Base-by-base conservation (phyloP, 2,113 vertebrate species). In the Dissostichus mawsoni region DNA sequence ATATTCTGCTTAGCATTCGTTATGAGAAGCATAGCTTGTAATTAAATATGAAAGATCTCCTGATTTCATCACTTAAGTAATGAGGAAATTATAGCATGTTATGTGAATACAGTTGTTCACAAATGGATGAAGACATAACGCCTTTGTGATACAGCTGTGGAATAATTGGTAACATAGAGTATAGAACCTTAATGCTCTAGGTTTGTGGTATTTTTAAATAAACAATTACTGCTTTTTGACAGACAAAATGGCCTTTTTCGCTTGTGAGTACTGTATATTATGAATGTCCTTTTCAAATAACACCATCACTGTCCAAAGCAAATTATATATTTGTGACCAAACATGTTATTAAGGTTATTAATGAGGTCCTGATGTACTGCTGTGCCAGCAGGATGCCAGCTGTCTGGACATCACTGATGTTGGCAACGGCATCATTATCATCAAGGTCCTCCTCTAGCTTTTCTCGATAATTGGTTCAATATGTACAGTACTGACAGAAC, bases 361-460 rank as follows among this genome's bases (percentile, higher is more conserved):
- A 87, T 90, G 83, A 90, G 76, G 77, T 84, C 73, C 75, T 86
- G 81, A 84, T 82, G 82, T 62, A 61, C 79, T 78, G 75, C 75
- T 76, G 83, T 87, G 83, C 85, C 81, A 87, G 80, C 81, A 88
- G 84, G 85, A 89, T 69, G 50, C 85, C 90, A 83, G 84, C 86
- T 86, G 84, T 72, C 83, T 74, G 81, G 70, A 85, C 87, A 75
- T 76, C 81, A 80, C 72, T 70, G 71, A 74, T 80, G 84, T 50
- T 74, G 86, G 82, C 85, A 83, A 56, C 79, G 59, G 80, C 82
- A 82, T 88, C 75, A 71, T 92, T 88, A 90, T 82, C 80, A 87
- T 87, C 81, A 81, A 73, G 87, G 76, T 76, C 80, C 85, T 80
- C 57, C 45, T 47, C 50, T 52, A 76, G 79, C 72, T 78, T 78